A percentile compares a stretch with the other conserved stretches of the same genome.
These are phyloP conservation scores for Balaeniceps rex DNA, from an alignment of 2,113 vertebrate species.

Conservation along the genomic window DNA sequence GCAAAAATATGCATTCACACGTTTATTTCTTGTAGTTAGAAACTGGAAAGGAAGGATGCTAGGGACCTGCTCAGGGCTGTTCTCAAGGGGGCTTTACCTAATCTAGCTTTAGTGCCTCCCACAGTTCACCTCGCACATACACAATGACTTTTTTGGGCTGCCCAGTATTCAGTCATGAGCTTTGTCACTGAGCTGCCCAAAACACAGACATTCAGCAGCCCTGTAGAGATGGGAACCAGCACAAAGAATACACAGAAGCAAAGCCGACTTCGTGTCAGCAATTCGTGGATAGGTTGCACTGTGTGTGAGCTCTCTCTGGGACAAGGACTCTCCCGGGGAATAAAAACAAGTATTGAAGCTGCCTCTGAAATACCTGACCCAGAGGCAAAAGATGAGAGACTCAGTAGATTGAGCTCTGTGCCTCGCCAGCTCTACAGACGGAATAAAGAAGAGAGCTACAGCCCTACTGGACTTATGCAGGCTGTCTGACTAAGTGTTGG, in stretches of 20 bases:
- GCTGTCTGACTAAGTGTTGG: background rate
- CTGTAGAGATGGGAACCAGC: background rate
- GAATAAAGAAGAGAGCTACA: background rate
- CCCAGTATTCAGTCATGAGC: background rate
- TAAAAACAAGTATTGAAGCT: background rate
- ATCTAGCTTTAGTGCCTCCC: background rate
- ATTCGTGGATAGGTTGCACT: background rate
- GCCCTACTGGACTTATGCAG: background rate
- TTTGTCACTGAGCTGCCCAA: background rate
- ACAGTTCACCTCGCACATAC: background rate
- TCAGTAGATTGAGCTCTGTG: background rate
- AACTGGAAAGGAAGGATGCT: background rate
- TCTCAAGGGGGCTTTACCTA: background rate
- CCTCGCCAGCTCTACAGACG: background rate
- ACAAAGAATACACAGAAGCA: background rate
- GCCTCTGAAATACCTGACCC: background rate
- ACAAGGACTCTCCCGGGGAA: background rate
- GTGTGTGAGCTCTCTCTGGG: background rate
- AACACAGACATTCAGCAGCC: background rate
- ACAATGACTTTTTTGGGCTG: background rate
- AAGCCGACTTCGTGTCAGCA: background rate
- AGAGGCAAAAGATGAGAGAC: background rate
- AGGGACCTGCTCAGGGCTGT: background rate
- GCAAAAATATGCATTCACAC: background rate
- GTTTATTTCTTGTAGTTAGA: background rate